Evolutionary conservation across 2,888 invertebrate species (phyloP).

Genomic region (Dascillus cervinus): DNA sequence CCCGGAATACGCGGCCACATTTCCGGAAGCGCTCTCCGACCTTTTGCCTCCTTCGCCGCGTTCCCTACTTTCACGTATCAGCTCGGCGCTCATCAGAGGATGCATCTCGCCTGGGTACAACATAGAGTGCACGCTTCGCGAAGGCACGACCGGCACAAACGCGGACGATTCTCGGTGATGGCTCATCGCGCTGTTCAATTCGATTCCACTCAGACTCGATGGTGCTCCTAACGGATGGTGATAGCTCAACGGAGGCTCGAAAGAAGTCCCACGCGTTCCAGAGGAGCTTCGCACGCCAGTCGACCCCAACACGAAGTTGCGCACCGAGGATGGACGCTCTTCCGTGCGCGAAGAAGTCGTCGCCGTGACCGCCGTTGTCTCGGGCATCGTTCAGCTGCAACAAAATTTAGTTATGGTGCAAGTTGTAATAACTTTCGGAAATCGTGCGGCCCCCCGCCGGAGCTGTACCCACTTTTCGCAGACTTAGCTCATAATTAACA

Average conservation of each 20-base stretch:
- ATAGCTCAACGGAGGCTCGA: conserved; percentile 56
- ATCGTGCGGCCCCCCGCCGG: conserved; percentile 5
- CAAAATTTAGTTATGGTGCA: conserved; percentile 1
- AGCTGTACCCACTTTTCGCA: too few species aligned
- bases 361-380: conserved; percentile 25
- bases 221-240: conserved; percentile 60
- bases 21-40: conserved; percentile 8
- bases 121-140: conserved; percentile 64
- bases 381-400: conserved; percentile 7
- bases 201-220: conserved; percentile 38
- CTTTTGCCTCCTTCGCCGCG: conserved; percentile 18
- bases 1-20: conserved; percentile 8
- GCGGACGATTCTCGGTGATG: conserved; percentile 74
- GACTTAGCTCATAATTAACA: too few species aligned
- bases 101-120: conserved; percentile 66
- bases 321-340: conserved; percentile 46
- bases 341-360: conserved; percentile 22
- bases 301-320: conserved; percentile 44
- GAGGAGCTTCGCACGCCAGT: conserved; percentile 53
- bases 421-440: too few species aligned
- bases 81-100: conserved; percentile 52
- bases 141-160: conserved; percentile 81
- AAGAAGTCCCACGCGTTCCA: conserved; percentile 35
- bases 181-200: conserved; percentile 27
- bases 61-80: conserved; percentile 47